Conservation (phyloP, 2,797 vertebrate species). For the Sebastes melanostomus region DNA sequence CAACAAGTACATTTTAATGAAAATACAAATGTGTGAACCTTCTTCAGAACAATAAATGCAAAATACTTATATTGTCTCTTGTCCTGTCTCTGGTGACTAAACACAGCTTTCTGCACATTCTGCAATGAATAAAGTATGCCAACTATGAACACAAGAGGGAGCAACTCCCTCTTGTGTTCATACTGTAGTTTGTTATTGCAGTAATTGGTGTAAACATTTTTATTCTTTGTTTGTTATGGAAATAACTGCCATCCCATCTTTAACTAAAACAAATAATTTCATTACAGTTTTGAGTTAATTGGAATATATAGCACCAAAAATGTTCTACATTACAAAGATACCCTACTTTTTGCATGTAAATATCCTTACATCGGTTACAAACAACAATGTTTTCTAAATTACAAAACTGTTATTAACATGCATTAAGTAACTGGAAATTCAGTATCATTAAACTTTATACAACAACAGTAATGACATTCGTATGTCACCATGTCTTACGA, state of each 20-base stretch:
- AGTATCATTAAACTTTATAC: background rate
- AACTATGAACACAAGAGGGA: background rate
- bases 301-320: background rate
- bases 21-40: background rate
- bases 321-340: background rate
- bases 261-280: background rate
- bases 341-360: no score
- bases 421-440: background rate
- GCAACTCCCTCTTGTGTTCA: conserved; percentile 7
- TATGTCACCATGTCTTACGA: background rate
- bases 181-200: background rate
- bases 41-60: background rate
- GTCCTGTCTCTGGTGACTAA: background rate
- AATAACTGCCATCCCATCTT: background rate
- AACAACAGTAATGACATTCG: background rate
- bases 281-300: background rate
- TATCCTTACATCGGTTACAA: background rate
- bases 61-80: background rate
- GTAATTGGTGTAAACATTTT: background rate
- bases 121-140: background rate
- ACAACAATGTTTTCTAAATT: background rate
- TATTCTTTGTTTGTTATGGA: background rate
- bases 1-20: conserved; percentile 1
- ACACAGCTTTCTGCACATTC: background rate
- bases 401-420: background rate